Evolutionary conservation across 2,113 vertebrate species (phyloP).

Genomic region (Aphelocoma coerulescens): DNA sequence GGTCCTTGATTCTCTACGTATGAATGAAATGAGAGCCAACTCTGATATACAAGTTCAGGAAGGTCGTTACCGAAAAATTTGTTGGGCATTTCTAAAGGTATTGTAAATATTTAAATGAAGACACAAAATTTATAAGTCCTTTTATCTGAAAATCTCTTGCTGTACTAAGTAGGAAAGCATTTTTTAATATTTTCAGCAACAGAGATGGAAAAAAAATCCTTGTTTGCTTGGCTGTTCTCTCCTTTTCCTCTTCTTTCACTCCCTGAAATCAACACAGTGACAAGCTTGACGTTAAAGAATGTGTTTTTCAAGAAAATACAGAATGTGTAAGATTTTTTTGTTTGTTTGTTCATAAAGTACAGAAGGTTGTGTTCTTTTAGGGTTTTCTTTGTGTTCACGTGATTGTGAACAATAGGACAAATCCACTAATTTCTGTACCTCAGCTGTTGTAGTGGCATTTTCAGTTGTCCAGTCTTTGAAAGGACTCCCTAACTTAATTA

Average conservation of each 20-base stretch:
- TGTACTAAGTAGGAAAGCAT: not conserved
- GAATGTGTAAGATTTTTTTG: not conserved
- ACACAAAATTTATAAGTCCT: not conserved
- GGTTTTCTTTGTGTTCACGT: not conserved
- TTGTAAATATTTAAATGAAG: not conserved
- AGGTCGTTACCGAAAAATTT: conserved; percentile 86
- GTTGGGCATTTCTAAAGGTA: conserved; percentile 98
- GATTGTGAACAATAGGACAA: not conserved
- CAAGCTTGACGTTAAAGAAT: not conserved
- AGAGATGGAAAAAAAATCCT: not conserved
- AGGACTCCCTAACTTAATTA: not conserved
- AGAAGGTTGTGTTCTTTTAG: not conserved
- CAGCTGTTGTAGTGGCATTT: not conserved
- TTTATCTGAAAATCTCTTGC: not conserved
- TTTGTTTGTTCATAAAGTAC: not conserved
- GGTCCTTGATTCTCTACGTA: conserved; percentile 89
- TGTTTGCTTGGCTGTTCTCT: not conserved
- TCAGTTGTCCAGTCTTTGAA: not conserved
- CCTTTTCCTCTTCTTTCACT: not conserved
- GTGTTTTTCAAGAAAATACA: not conserved
- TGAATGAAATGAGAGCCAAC: conserved; percentile 81
- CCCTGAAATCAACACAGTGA: not conserved
- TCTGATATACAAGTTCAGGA: conserved; percentile 74
- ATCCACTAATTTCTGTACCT: not conserved
- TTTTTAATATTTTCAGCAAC: not conserved